Percentiles rank a stretch among this genome's conserved stretches.
These are phyloP conservation scores for Cryptophagus acutangulus DNA, from an alignment of 2,888 invertebrate species.

Conservation along the genomic window DNA sequence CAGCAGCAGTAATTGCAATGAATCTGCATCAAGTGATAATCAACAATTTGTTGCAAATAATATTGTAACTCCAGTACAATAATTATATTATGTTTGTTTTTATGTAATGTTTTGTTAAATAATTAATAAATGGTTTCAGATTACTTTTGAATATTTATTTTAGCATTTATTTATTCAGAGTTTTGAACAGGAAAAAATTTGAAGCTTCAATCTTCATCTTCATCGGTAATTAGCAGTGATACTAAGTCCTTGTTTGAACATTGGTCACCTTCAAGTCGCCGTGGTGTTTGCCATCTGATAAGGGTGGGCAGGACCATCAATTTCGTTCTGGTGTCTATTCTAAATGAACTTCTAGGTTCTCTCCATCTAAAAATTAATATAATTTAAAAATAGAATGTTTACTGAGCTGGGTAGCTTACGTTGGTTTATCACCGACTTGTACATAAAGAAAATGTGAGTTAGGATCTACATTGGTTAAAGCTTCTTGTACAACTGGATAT, in stretches of 20 bases:
- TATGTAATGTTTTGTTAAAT: not conserved
- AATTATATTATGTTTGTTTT: not conserved
- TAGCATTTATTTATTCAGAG: too few relatives aligned
- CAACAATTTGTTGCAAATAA: not conserved
- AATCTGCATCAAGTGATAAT: not conserved
- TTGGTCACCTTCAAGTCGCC: slow-evolving; percentile 73
- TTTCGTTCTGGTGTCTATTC: slow-evolving; percentile 66
- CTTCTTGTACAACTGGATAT: slow-evolving; percentile 69
- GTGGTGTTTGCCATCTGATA: slow-evolving; percentile 70
- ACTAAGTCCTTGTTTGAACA: slow-evolving; percentile 70
- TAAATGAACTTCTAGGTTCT: slow-evolving; percentile 72
- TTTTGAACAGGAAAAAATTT: too few relatives aligned
- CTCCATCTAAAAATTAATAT: slow-evolving; percentile 66
- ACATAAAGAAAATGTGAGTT: slow-evolving; percentile 68
- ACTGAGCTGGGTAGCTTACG: slow-evolving; percentile 53
- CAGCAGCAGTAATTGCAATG: not conserved
- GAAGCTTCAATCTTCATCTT: slow-evolving; percentile 49
- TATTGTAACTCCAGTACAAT: not conserved
- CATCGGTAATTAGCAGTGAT: slow-evolving; percentile 74
- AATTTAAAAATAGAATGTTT: not conserved
- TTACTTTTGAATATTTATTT: not conserved
- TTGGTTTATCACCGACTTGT: slow-evolving; percentile 69
- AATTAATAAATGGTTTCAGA: slow-evolving; percentile 1
- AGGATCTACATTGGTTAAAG: slow-evolving; percentile 57
- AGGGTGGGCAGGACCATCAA: slow-evolving; percentile 80